phyloP scores from a whole-genome alignment of 2,113 vertebrate species.

The Australoheros scitulus region DNA sequence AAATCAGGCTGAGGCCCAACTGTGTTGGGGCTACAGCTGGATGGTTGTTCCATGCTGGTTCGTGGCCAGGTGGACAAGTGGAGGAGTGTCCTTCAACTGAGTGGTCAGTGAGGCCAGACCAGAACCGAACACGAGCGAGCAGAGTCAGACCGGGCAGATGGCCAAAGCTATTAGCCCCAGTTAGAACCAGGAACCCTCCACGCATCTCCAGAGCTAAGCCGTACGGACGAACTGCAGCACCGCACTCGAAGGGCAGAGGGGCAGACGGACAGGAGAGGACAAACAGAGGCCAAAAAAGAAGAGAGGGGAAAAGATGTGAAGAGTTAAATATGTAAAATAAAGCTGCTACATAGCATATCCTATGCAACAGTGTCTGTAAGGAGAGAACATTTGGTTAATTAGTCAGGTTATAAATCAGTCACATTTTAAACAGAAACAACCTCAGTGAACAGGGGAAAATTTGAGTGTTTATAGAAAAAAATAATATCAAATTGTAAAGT shows the following conservation, averaged over 20 bases:
- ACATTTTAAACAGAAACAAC: slow-evolving; percentile 32
- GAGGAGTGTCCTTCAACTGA: slow-evolving; percentile 66
- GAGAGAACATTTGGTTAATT: slow-evolving; percentile 19
- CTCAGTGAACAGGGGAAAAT: slow-evolving; percentile 12
- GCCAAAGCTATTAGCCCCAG: slow-evolving; percentile 64
- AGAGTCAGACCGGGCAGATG: slow-evolving; percentile 61
- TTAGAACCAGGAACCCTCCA: slow-evolving; percentile 57
- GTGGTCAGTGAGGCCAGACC: slow-evolving; percentile 64
- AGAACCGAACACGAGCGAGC: slow-evolving; percentile 15
- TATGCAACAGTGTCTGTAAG: not conserved
- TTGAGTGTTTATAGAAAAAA: slow-evolving; percentile 32
- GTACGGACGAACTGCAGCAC: slow-evolving; percentile 29
- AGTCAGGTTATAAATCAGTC: slow-evolving; percentile 29
- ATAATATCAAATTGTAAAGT: slow-evolving; percentile 55
- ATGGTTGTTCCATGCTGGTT: slow-evolving; percentile 12
- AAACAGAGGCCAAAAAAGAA: not conserved
- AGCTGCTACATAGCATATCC: not conserved
- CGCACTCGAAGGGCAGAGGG: slow-evolving; percentile 8
- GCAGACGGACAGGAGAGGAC: slow-evolving; percentile 11
- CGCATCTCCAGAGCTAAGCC: slow-evolving; percentile 47
- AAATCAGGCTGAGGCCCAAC: not conserved
- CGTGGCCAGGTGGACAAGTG: slow-evolving; percentile 55
- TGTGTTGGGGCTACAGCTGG: not conserved
- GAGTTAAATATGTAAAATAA: not conserved
- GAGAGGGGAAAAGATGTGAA: not conserved